A percentile compares a stretch with the other conserved stretches of the same genome.
Conservation (phyloP, 2,113 vertebrate species). For the Elanoides forficatus region DNA sequence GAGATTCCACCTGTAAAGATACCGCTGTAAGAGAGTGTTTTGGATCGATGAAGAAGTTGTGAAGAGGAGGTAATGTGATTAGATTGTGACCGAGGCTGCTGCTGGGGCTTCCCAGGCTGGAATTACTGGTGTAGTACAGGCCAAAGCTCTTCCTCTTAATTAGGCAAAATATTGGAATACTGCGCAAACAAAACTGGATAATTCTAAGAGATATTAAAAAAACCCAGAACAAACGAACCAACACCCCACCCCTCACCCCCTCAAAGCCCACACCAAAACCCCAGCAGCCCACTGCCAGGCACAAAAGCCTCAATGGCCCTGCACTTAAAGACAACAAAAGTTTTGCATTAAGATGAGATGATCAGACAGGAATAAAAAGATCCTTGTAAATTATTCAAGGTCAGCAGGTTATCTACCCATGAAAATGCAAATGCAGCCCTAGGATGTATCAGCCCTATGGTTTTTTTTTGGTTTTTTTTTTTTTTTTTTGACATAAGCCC, state of each 20-base stretch:
- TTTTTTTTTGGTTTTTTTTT: neutral
- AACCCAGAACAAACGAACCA: neutral
- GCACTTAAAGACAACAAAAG: neutral
- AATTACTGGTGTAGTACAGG: neutral
- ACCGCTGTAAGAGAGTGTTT: neutral
- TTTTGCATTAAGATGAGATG: neutral
- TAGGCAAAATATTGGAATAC: neutral
- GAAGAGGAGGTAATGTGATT: neutral
- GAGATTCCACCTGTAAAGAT: neutral
- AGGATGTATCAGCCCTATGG: neutral
- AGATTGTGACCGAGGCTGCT: neutral
- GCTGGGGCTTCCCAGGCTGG: neutral
- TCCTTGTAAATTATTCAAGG: neutral
- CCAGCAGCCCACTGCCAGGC: neutral
- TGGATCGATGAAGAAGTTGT: fast-evolving
- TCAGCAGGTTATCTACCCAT: neutral
- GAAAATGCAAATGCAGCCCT: neutral
- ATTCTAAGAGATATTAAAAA: neutral
- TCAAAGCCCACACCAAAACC: neutral
- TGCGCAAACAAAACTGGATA: neutral
- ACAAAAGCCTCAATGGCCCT: neutral
- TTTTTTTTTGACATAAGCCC: neutral
- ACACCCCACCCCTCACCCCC: no score
- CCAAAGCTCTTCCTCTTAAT: neutral
- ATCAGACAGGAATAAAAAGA: neutral